These are phyloP conservation scores for Ardeotis arabs DNA, from an alignment of 2,113 vertebrate genomes.

Conservation along the genomic window DNA sequence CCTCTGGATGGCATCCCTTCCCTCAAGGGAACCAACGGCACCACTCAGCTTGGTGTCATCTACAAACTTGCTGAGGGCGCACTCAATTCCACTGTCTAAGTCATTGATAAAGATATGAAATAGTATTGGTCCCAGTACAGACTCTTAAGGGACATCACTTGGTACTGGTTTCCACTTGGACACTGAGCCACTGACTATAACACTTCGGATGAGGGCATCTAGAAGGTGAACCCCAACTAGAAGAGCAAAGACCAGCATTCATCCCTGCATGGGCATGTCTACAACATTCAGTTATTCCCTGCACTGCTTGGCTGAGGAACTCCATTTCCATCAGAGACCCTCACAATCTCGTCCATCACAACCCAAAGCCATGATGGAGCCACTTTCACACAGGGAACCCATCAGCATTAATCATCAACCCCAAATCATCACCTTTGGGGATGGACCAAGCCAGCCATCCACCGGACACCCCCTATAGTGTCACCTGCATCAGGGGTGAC, in stretches of 20 bases:
- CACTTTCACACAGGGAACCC: fast-evolving
- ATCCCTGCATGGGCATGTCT: fast-evolving
- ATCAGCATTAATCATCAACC: fast-evolving
- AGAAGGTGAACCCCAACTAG: not conserved
- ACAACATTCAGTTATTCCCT: not conserved
- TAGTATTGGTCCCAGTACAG: not conserved
- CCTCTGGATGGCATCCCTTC: not conserved
- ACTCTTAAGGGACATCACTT: not conserved
- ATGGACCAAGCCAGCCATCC: not conserved
- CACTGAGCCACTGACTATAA: not conserved
- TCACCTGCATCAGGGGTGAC: not conserved
- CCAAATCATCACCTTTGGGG: fast-evolving
- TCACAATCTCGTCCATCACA: not conserved
- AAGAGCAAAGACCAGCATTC: not conserved
- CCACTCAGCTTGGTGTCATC: not conserved
- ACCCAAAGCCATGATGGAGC: fast-evolving
- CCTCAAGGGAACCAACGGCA: not conserved
- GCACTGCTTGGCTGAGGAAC: not conserved
- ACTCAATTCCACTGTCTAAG: not conserved
- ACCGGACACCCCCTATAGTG: fast-evolving
- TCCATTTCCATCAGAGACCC: not conserved
- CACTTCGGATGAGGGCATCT: not conserved
- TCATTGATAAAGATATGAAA: not conserved
- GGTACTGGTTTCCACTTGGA: not conserved
- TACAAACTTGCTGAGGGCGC: not conserved